Base-by-base conservation (phyloP, 1,140 invertebrate genomes). In the Drosophila truncata region DNA sequence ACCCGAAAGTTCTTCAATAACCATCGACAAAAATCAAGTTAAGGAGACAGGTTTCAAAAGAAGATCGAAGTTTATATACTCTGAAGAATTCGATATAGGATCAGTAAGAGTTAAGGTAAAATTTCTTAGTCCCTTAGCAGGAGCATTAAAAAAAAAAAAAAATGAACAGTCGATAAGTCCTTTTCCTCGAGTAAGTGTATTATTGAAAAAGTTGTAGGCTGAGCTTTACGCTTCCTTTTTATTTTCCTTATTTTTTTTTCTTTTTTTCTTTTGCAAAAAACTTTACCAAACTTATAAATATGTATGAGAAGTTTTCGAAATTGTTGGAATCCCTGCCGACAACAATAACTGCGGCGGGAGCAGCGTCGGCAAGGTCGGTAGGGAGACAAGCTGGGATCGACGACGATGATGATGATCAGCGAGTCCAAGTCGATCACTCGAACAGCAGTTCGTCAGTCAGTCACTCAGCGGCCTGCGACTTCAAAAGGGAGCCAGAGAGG, bases 261-360 rank as follows among this genome's bases (percentile, higher is more conserved):
- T 25, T 37, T 35, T 47, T 5, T 50, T 81, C 73, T 66, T 71
- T 72, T 86, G 81, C 72, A 88, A 83, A 76, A 79, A 69, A 44
- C 35, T 83, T 82, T 87, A 74, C 74, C 63, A 88, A 81, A 80
- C 90, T 91, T 92, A 91, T 91, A 92, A 91, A 92, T 91, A 92
- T 91, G 91, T 91, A 92, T 92, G 91, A 91, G 84, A 80, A 87
- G 83, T 91, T 90, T 74, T 90, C 71, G 69, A 91, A 91, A 91
- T 91, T 91, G 86, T 90, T 87, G 85, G 90, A 91, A 91, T 91
- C 85, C 80, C 90, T 88, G 88, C 73, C 74, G 87, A 84, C 87
- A 80, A 60, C 64, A 80, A 78, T 61, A 82, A 63, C 61, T 44
- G 73, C 59, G 73, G 59, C 52, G 66, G 62, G 60, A 78, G 39